A percentile compares a stretch with the other conserved stretches of the same genome.
phyloP scores from a whole-genome alignment of 2,888 invertebrate species.

The Crocallis elinguaria region DNA sequence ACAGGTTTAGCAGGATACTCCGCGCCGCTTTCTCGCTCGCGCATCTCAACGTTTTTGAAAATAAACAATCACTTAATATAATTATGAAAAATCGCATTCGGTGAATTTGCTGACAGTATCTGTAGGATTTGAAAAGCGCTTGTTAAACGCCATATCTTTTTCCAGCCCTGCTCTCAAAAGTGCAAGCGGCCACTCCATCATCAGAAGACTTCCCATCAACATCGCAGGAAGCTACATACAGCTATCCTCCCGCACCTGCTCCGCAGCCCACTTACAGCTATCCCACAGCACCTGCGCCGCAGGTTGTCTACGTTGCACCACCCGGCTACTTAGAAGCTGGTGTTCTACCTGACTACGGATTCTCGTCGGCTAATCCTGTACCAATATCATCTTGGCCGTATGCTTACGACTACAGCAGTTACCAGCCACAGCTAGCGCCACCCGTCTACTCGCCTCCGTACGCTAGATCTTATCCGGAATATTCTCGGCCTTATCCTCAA shows the following conservation, averaged over 20 bases:
- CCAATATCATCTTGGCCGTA: slow-evolving; percentile 42
- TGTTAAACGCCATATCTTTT: no score
- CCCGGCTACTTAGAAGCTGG: slow-evolving; percentile 38
- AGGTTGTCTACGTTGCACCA: slow-evolving; percentile 43
- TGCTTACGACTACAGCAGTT: slow-evolving; percentile 35
- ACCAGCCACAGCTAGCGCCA: slow-evolving; percentile 29
- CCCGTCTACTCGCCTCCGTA: slow-evolving; percentile 34
- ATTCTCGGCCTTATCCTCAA: slow-evolving; percentile 35
- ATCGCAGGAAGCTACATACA: slow-evolving; percentile 46
- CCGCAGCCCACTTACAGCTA: slow-evolving; percentile 56
- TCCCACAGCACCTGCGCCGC: slow-evolving; percentile 43
- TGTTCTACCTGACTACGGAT: slow-evolving; percentile 42
- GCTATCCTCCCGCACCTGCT: slow-evolving; percentile 44
- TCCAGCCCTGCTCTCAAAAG: slow-evolving; percentile 49
- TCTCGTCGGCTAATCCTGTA: slow-evolving; percentile 37
- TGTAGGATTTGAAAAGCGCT: background rate
- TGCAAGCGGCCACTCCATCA: slow-evolving; percentile 15
- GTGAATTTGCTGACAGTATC: background rate
- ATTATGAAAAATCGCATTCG: no score
- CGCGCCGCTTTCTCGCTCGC: no score
- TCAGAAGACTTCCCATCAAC: slow-evolving; percentile 36
- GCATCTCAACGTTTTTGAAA: no score
- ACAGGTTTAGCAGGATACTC: no score
- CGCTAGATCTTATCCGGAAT: slow-evolving; percentile 34
- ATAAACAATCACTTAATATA: no score